Conservation (phyloP, 2,113 vertebrate genomes). For the Steatornis caripensis region DNA sequence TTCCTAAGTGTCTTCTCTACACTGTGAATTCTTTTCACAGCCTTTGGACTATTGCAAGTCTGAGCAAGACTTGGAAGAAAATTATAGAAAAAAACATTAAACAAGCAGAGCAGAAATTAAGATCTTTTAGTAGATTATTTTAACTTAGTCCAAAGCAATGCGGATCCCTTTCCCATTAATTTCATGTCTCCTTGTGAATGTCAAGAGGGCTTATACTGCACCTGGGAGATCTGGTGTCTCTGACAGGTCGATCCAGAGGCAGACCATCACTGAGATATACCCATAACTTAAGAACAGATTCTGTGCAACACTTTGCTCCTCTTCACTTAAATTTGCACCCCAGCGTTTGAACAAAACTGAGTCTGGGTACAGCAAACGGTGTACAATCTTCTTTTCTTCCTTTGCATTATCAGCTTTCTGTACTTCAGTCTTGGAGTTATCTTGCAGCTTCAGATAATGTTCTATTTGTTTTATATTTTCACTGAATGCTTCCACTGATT, state of each 20-base stretch:
- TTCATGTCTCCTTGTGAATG: not conserved
- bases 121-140: not conserved
- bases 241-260: slow-evolving; percentile 1
- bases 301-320: slow-evolving; percentile 17
- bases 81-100: not conserved
- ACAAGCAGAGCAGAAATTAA: not conserved
- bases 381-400: not conserved
- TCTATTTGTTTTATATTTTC: not conserved
- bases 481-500: not conserved
- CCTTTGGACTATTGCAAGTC: not conserved
- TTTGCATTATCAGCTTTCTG: not conserved
- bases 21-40: not conserved
- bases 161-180: not conserved
- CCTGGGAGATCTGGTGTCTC: slow-evolving; percentile 13
- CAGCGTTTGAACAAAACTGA: slow-evolving; percentile 18
- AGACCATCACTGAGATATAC: slow-evolving; percentile 38
- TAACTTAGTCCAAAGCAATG: not conserved
- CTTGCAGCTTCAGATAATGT: not conserved
- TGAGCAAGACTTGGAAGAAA: not conserved
- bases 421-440: not conserved
- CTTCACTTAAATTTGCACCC: slow-evolving; percentile 12
- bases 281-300: slow-evolving; percentile 37
- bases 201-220: not conserved
- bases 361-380: not conserved
- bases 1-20: not conserved